Base-by-base conservation (phyloP, 2,797 vertebrate genomes). In the Sebastiscus tertius region DNA sequence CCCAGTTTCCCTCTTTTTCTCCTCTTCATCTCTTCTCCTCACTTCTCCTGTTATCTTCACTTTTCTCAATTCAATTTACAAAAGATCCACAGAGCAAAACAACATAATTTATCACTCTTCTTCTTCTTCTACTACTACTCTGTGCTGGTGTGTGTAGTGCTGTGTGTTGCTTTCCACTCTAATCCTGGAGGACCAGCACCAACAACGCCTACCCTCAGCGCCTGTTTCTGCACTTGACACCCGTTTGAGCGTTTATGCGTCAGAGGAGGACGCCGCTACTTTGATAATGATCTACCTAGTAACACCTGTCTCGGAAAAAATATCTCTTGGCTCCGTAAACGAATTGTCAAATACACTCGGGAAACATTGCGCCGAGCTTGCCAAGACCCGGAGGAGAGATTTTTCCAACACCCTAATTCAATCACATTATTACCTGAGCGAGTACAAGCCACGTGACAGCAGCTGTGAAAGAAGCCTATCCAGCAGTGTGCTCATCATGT, bases 1-100 rank as follows among this genome's bases (percentile, higher is more conserved):
- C 94, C 94, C 86, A 94, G 79, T 94, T 95, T 93, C 88, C 82
- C 75, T 86, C 78, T 42, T 83, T 79, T 79, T 80, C 77, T 83
- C 80, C 72, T 81, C 87, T 84, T 87, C 75, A 77, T 84, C 86
- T 83, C 73, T 83, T 86, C 85, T 84, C 80, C 83, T 80, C 78
- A 79, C 86, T 89, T 91, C 85, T 88, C 75, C 80, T 69, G 54
- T 80, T 70, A 77, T 76, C 85, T 81, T 87, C 85, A 82, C 85
- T 88, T 89, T 90, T 81, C 79, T 92, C 85, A 67, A 76, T 89
- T 92, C 80, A 89, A 88, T 94, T 86, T 87, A 79, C 76, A 84
- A 84, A 91, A 52, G 79, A 92, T 72, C 83, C 87, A 87, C 81
- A 82, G 73, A 90, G 72, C 83, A 90, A 79, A 89, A 88, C 89